These are phyloP conservation scores for Drosophila lutescens DNA, from an alignment of 2,888 invertebrate species.

Conservation along the genomic window DNA sequence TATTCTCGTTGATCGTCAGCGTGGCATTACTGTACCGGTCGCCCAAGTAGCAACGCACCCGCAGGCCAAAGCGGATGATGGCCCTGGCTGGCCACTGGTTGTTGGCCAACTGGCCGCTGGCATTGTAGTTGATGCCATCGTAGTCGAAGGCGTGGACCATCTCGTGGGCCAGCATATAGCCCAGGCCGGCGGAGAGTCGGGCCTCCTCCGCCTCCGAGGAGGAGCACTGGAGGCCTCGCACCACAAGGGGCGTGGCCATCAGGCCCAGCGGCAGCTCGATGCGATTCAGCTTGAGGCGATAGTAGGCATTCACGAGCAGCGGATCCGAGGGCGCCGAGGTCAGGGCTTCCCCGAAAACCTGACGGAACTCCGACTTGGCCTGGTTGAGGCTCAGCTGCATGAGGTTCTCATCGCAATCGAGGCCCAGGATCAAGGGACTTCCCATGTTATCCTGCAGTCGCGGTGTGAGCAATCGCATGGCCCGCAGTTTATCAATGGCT, in stretches of 20 bases:
- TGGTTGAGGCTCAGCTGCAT: conserved; percentile 61
- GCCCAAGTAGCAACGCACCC: conserved; percentile 75
- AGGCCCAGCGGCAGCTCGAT: conserved; percentile 81
- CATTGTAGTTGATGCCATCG: conserved; percentile 82
- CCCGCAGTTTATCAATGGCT: conserved; percentile 70
- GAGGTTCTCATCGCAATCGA: conserved; percentile 67
- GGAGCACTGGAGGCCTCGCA: conserved; percentile 12
- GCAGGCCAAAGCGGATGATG: conserved; percentile 77
- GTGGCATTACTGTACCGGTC: conserved; percentile 67
- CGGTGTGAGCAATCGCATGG: conserved; percentile 73
- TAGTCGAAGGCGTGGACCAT: conserved; percentile 82
- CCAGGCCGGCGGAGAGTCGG: conserved; percentile 70
- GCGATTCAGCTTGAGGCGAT: conserved; percentile 74
- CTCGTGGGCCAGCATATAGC: conserved; percentile 80
- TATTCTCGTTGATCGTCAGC: conserved; percentile 79
- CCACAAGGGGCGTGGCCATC: conserved; percentile 68
- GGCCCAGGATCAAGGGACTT: background rate
- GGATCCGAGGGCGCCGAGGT: conserved; percentile 53
- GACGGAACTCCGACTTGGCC: conserved; percentile 39
- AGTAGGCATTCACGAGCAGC: conserved; percentile 81
- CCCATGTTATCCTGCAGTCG: conserved; percentile 8
- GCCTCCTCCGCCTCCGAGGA: conserved; percentile 21
- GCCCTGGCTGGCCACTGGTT: conserved; percentile 72
- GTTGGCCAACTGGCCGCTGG: conserved; percentile 63
- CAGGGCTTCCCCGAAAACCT: conserved; percentile 31